These are phyloP conservation scores for Sarcophaga bullata DNA, from an alignment of 1,140 invertebrate genomes.

Conservation along the genomic window DNA sequence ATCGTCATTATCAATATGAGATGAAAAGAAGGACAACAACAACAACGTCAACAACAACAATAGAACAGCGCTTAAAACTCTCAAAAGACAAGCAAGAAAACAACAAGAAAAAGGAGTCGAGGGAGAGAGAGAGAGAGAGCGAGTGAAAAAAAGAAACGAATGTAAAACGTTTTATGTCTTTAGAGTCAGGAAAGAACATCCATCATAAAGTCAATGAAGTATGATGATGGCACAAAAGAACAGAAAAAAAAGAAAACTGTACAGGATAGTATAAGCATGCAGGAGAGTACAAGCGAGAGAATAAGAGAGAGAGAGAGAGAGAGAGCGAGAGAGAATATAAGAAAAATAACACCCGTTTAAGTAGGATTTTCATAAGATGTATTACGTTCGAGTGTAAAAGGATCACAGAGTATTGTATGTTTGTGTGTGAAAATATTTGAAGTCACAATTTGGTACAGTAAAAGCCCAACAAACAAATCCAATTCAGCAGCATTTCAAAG, in stretches of 20 bases:
- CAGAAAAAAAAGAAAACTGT: not conserved
- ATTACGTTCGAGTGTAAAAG: not conserved
- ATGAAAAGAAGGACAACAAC: not conserved
- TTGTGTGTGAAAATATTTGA: not conserved
- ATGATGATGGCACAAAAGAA: conserved; percentile 14
- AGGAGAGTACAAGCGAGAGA: no score
- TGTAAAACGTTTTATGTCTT: not conserved
- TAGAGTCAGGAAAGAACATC: conserved; percentile 5
- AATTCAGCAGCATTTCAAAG: no score
- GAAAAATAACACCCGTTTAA: not conserved
- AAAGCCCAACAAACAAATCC: not conserved
- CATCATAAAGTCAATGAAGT: conserved; percentile 24
- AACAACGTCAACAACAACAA: no score
- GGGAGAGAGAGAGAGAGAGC: no score
- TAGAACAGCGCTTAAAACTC: not conserved
- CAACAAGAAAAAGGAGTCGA: not conserved
- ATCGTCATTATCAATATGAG: conserved; percentile 5
- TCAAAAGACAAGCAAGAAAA: not conserved
- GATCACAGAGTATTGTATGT: not conserved
- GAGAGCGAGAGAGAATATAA: not conserved
- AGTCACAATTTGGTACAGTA: not conserved
- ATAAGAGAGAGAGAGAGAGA: no score
- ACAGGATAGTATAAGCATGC: not conserved
- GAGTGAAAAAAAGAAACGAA: no score
- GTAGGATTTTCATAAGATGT: conserved; percentile 21